Evolutionary conservation across 2,113 vertebrate genomes (phyloP), one percentile per base, ranked within the genome.

Genomic region (Monopterus albus): DNA sequence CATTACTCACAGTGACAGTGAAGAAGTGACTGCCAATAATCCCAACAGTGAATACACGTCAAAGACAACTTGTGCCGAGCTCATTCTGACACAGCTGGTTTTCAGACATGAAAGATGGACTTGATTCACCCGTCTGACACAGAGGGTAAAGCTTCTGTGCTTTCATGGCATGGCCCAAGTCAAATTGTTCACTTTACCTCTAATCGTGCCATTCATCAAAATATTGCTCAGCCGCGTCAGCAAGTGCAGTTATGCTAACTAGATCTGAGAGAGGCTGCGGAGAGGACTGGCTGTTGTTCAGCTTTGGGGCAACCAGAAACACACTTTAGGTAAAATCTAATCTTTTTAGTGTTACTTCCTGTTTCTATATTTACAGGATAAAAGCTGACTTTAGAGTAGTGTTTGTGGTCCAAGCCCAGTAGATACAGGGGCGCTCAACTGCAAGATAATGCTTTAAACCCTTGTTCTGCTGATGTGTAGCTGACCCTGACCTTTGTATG

Each of bases 171-270:
- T 92, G 94, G 94, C 94, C 84, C 90, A 85, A 94, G 80, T 95
- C 92, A 95, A 95, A 95, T 93, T 94, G 93, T 95, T 97, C 94
- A 95, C 95, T 96, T 95, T 94, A 94, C 91, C 90, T 94, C 92
- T 96, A 97, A 97, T 96, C 94, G 93, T 92, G 94, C 93, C 94
- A 95, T 98, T 96, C 94, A 95, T 97, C 96, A 97, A 94, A 95
- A 94, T 83, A 93, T 91, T 91, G 91, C 91, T 91, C 93, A 91
- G 94, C 93, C 94, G 92, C 93, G 91, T 94, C 93, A 90, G 85
- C 91, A 86, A 90, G 90, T 90, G 92, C 91, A 89, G 92, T 91
- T 93, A 91, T 87, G 92, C 90, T 94, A 93, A 95, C 83, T 31
- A 83, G 78, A 79, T 79, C 56, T 42, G 75, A 83, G 86, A 15